Conservation (phyloP, 2,797 vertebrate genomes). For the Clarias pachynema region DNA sequence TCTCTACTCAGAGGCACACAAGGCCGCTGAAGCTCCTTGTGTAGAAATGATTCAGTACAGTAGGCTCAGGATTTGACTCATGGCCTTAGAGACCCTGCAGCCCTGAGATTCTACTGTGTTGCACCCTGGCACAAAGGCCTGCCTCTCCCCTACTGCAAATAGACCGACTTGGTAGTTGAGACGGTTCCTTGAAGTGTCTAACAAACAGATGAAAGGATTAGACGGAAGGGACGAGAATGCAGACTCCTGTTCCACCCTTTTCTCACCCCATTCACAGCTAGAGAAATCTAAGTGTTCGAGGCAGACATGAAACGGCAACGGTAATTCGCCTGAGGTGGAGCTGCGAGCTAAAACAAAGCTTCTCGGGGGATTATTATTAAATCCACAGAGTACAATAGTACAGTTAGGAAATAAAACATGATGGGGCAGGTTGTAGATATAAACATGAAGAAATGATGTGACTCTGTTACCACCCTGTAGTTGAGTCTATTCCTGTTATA, state of each 20-base stretch:
- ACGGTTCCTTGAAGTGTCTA: slow-evolving; percentile 26
- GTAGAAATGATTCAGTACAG: slow-evolving; percentile 41
- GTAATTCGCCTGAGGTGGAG: slow-evolving; percentile 21
- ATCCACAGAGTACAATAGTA: not conserved
- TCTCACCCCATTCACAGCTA: not conserved
- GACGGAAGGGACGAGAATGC: slow-evolving; percentile 33
- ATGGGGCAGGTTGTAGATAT: not conserved
- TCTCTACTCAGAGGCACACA: not conserved
- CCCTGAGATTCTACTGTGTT: slow-evolving; percentile 2
- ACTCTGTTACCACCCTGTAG: not conserved
- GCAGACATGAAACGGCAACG: slow-evolving; percentile 19
- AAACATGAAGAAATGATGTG: not conserved
- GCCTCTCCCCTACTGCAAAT: slow-evolving; percentile 31
- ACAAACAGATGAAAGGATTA: slow-evolving; percentile 49
- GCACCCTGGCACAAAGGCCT: slow-evolving; percentile 20
- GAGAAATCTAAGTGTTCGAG: slow-evolving; percentile 6
- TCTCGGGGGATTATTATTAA: not conserved
- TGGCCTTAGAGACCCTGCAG: slow-evolving; percentile 4
- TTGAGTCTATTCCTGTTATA: not conserved
- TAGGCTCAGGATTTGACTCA: not conserved
- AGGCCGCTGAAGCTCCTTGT: not conserved
- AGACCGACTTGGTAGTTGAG: slow-evolving; percentile 28
- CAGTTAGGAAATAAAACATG: not conserved
- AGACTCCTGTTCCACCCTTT: slow-evolving; percentile 4
- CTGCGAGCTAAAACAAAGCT: not conserved